These are phyloP conservation scores for Columba janthina DNA, from an alignment of 2,113 vertebrate genomes.

Conservation along the genomic window DNA sequence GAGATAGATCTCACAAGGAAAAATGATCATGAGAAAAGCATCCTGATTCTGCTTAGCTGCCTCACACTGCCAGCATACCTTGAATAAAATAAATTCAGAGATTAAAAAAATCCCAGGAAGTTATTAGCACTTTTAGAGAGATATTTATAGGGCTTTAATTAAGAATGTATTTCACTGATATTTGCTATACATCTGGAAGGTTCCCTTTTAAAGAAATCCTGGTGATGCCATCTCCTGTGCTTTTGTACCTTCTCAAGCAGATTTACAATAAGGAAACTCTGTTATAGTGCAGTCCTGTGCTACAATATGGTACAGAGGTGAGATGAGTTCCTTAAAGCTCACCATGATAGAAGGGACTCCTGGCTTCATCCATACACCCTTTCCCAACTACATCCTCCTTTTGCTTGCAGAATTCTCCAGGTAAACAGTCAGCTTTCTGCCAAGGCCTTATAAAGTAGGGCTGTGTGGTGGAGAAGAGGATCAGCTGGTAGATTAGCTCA, in stretches of 20 bases:
- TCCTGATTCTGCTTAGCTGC: neutral
- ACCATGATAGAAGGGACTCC: rapidly evolving
- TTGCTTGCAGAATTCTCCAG: neutral
- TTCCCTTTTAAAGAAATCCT: neutral
- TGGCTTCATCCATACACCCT: neutral
- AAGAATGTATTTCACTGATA: neutral
- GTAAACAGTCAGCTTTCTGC: neutral
- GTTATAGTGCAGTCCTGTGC: neutral
- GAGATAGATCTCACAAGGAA: neutral
- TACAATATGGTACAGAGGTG: neutral
- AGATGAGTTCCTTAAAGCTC: neutral
- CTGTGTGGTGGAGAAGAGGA: neutral
- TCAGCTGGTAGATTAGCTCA: neutral
- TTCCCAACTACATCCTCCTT: neutral
- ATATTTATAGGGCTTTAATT: neutral
- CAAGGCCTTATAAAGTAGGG: neutral
- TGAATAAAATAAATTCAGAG: neutral
- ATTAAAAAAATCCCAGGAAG: neutral
- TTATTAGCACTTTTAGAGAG: neutral
- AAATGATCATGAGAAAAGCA: neutral
- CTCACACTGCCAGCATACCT: neutral
- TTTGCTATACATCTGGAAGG: neutral
- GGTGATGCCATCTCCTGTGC: neutral
- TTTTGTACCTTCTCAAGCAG: neutral
- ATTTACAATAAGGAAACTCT: neutral